Base-by-base conservation (phyloP, 35 echinoderm and acorn worm species). In the Diadema setosum region DNA sequence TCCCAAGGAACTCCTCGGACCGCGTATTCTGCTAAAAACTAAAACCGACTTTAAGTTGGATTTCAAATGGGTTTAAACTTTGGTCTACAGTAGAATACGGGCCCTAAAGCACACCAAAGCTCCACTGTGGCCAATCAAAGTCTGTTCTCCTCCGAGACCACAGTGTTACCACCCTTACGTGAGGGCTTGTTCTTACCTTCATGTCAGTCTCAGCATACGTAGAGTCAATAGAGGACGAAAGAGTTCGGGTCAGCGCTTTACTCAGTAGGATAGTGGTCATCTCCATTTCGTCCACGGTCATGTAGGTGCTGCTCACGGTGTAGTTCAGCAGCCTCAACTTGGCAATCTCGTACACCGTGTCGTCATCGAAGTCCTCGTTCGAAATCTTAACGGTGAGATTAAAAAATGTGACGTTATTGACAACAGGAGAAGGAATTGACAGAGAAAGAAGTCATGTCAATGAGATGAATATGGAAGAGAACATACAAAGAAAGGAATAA, bases 221-320 rank as follows among this genome's bases (percentile, higher is more conserved):
- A 5, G 50, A 64, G 31, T 91, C 88, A 34, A 95, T 83, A 6
- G 12, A 35, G 5, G 5, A 15, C 5, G 93, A 89, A 34, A 95
- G 80, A 11, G 86, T 80, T 42, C 89, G 33, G 5, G 73, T 65
- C 15, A 95, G 32, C 3, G 83, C 88, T 21, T 89, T 91, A 39
- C 91, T 80, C 32, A 95, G 45, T 24, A 95, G 41, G 58, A 87
- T 69, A 0, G 78, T 58, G 18, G 87, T 92, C 89, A 91, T 89
- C 23, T 82, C 35, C 18, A 97, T 76, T 61, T 97, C 86, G 25
- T 89, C 86, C n/a, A 89, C 86, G 9, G 94, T 97, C 81, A 97
- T 89, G 55, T 97, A 93, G 16, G 41, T 58, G n/a, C 45, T 33
- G 2, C 49, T 73, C 14, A 81, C 35, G 0, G 87, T 85, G 75